Conservation (phyloP, 2,888 invertebrate genomes). For the Ceratothoa steindachneri region DNA sequence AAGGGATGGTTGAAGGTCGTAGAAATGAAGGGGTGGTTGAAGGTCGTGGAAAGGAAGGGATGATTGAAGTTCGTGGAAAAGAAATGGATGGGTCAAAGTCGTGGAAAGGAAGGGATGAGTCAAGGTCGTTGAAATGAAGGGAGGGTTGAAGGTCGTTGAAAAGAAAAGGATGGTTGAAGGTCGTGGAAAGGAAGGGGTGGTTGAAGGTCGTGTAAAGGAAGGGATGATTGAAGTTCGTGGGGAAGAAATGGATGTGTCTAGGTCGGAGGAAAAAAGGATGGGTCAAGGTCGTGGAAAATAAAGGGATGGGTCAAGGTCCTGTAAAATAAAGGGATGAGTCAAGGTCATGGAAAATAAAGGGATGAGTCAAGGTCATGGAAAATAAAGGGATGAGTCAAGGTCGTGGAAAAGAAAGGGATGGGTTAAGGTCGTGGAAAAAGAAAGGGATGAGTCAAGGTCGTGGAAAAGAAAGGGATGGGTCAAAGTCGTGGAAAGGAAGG, state of each 20-base stretch:
- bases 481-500: neutral
- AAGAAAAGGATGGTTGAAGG: neutral
- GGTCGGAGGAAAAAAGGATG: neutral
- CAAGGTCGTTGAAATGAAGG: neutral
- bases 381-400: no score
- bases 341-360: no score
- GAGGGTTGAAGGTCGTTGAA: no score
- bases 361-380: no score
- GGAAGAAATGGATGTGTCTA: neutral
- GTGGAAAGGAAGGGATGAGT: conserved; percentile 3
- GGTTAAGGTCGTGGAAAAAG: no score
- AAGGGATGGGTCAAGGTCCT: neutral
- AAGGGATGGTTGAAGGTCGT: neutral
- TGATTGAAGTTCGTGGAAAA: neutral
- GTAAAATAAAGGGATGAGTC: no score
- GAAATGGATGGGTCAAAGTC: no score
- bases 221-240: neutral
- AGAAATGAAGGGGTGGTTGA: no score
- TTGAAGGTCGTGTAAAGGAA: neutral
- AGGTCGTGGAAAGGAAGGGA: no score
- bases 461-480: no score
- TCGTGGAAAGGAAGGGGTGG: neutral
- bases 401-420: no score
- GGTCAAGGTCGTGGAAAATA: neutral
- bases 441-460: no score